Base-by-base conservation (phyloP, 2,797 vertebrate genomes). In the Centropyge bicolor region DNA sequence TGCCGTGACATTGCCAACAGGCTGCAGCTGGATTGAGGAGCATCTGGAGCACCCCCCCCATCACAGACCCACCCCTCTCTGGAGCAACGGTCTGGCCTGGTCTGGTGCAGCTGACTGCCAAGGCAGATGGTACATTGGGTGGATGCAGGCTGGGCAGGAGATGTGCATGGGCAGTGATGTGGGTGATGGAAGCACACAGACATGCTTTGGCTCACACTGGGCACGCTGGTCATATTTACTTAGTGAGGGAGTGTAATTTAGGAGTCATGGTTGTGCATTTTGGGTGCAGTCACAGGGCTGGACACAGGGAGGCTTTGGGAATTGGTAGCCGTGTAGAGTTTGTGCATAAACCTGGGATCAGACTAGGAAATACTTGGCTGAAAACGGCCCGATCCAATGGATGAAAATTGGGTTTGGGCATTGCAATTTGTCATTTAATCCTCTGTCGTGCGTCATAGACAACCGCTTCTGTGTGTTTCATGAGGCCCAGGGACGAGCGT, bases 61-160 rank as follows among this genome's bases (percentile, higher is more conserved):
- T 73, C 76, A 41, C 38, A 17, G 55, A 48, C 72, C 63, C 78
- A 46, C 48, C 81, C 49, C 70, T 77, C 60, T 70, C 73, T 75
- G 64, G 68, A 84, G 74, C 79, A 52, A 11, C 54, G 77, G 86
- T 77, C 83, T 86, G 84, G 82, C 82, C 79, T 69, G 88, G 88
- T 83, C 68, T 74, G 79, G 83, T 79, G 74, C 70, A 17, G 72
- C 38, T 48, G 19, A 27, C 68, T 88, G 92, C 93, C 90, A 90
- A 83, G 76, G 90, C 92, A 94, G 93, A 94, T 93, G 93, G 92
- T 65, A 68, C 68, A 73, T 81, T 86, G 86, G 82, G 75, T 73
- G 84, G 71, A 43, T 62, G 36, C 61, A 77, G 87, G 64, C 79
- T 62, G 79, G 84, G 86, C 71, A 60, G 66, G 78, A 79, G 82